Evolutionary conservation across 2,888 invertebrate species (phyloP).

Genomic region (Listrodromus nycthemerus): DNA sequence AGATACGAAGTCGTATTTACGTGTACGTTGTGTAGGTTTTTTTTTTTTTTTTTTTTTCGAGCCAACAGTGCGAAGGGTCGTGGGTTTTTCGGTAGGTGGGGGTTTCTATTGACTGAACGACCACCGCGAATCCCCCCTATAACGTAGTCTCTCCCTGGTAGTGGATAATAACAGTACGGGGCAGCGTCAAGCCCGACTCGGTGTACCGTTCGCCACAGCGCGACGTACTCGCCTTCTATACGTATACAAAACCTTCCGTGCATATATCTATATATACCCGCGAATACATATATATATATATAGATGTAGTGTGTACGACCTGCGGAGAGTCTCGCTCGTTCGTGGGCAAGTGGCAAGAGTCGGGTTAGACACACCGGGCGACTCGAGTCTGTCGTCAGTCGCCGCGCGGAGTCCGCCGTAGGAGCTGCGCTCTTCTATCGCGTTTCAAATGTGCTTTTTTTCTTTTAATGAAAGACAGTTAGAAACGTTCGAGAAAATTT

Average conservation of each 20-base stretch:
- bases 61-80: slow-evolving; percentile 8
- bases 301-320: slow-evolving; percentile 24
- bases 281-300: neutral
- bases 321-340: slow-evolving; percentile 68
- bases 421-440: slow-evolving; percentile 73
- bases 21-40: too few species aligned
- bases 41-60: neutral
- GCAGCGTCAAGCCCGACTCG: slow-evolving; percentile 3
- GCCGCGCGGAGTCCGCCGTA: slow-evolving; percentile 76
- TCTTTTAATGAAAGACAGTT: neutral
- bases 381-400: slow-evolving; percentile 61
- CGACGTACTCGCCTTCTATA: slow-evolving; percentile 14
- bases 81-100: slow-evolving; percentile 14
- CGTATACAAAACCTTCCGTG: neutral
- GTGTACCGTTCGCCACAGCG: slow-evolving; percentile 10
- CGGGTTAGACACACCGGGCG: slow-evolving; percentile 53
- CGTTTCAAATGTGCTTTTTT: slow-evolving; percentile 41
- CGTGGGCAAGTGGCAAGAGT: slow-evolving; percentile 57
- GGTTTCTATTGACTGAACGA: slow-evolving; percentile 12
- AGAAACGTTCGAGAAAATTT: neutral
- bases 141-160: neutral
- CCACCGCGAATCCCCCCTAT: slow-evolving; percentile 3
- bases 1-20: neutral
- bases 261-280: neutral
- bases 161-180: neutral